A percentile compares a stretch with the other conserved stretches of the same genome.
phyloP scores from a whole-genome alignment of 2,888 invertebrate species.

The Perizoma affinitatum region DNA sequence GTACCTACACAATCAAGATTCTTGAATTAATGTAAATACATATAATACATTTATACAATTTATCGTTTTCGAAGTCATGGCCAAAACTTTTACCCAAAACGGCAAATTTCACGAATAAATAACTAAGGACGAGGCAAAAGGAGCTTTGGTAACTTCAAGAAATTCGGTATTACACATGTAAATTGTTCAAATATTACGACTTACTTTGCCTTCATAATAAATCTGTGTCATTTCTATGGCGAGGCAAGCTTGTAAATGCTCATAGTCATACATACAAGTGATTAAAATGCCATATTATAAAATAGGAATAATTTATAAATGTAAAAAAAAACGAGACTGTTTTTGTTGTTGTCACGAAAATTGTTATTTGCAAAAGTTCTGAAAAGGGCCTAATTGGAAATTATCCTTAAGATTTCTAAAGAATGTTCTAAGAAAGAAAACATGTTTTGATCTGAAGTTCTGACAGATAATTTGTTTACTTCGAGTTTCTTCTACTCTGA shows the following conservation, averaged over 20 bases:
- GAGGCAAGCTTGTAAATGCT: constrained; percentile 20
- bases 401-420: constrained; percentile 10
- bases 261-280: constrained; percentile 5
- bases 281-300: no score
- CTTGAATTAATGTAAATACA: constrained; percentile 14
- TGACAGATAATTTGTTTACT: constrained; percentile 8
- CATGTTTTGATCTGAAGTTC: neutral
- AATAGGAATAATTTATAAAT: no score
- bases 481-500: constrained; percentile 6
- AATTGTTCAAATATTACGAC: constrained; percentile 47
- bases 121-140: constrained; percentile 35
- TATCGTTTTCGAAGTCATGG: constrained; percentile 26
- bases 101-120: constrained; percentile 39
- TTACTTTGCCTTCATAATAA: constrained; percentile 52
- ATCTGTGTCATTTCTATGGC: constrained; percentile 43
- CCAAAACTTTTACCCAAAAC: constrained; percentile 32
- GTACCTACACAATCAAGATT: neutral
- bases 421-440: constrained; percentile 2
- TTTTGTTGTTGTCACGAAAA: no score
- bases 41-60: constrained; percentile 20
- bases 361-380: neutral
- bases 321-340: no score
- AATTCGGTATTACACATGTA: constrained; percentile 50
- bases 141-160: constrained; percentile 38
- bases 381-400: constrained; percentile 15